phyloP scores from a whole-genome alignment of 37 sponge, comb jelly and placozoan genomes.

The Haliclona indistincta region DNA sequence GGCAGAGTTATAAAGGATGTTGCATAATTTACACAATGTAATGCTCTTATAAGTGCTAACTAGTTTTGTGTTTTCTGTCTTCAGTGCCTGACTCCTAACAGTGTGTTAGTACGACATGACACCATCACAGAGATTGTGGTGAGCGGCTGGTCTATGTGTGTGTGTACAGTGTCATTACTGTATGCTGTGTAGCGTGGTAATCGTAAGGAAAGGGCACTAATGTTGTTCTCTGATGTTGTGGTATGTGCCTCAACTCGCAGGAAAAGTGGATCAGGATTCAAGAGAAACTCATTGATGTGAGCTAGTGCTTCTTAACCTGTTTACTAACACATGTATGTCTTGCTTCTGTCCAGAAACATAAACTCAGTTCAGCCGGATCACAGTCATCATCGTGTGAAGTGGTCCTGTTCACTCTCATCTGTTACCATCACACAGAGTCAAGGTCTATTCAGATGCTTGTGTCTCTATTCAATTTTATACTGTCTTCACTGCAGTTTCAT shows the following conservation, averaged over 20 bases:
- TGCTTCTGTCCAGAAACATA: neutral
- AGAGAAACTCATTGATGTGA: conserved; percentile 42
- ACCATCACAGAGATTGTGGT: conserved; percentile 65
- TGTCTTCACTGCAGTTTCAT: conserved; percentile 18
- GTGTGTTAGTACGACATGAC: conserved; percentile 60
- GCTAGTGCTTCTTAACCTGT: neutral
- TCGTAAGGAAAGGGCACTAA: conserved; percentile 67
- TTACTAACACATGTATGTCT: neutral
- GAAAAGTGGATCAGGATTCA: conserved; percentile 57
- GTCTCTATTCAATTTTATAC: neutral
- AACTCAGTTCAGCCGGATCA: neutral
- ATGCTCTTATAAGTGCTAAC: too few relatives aligned
- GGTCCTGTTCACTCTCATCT: neutral
- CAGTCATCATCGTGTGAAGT: neutral
- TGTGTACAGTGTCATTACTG: conserved; percentile 14
- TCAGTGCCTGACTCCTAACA: conserved; percentile 44
- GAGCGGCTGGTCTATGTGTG: neutral
- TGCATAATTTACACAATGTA: neutral
- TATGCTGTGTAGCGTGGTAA: conserved; percentile 41
- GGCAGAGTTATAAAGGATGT: too few relatives aligned
- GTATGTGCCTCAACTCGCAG: conserved; percentile 69
- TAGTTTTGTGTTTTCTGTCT: neutral
- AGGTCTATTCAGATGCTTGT: neutral
- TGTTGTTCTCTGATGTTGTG: conserved; percentile 68
- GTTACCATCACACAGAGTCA: neutral